These are phyloP conservation scores for Dryococelus australis DNA, from an alignment of 2,888 invertebrate species.

Conservation along the genomic window DNA sequence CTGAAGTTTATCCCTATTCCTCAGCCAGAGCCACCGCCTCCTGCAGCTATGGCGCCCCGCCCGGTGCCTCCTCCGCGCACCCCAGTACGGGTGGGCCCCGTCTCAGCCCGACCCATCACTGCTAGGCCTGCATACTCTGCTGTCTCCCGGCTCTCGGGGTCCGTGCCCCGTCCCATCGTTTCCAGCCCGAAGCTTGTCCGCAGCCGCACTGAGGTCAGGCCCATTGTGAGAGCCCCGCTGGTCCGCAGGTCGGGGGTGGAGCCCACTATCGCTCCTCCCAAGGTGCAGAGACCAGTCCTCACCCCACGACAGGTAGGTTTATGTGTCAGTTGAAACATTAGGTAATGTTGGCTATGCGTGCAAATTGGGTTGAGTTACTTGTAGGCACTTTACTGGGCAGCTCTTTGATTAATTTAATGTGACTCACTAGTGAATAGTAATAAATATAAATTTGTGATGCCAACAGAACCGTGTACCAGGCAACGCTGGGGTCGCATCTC, in stretches of 20 bases:
- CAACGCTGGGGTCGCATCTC: background rate
- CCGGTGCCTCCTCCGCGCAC: slow-evolving; percentile 32
- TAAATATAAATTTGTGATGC: background rate
- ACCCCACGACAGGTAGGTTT: slow-evolving; percentile 34
- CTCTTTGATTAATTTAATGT: too few relatives aligned
- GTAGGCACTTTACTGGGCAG: too few relatives aligned
- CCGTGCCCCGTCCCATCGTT: background rate
- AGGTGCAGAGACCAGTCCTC: slow-evolving; percentile 31
- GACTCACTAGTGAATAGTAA: too few relatives aligned
- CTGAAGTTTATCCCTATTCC: slow-evolving; percentile 40
- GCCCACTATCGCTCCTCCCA: slow-evolving; percentile 24
- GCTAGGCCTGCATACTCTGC: slow-evolving; percentile 37
- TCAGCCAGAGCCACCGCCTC: slow-evolving; percentile 23
- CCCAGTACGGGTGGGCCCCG: background rate
- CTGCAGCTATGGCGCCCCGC: background rate
- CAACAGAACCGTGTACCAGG: background rate
- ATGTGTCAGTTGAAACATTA: background rate
- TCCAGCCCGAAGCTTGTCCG: slow-evolving; percentile 37
- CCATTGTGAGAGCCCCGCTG: slow-evolving; percentile 26
- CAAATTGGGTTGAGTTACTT: too few relatives aligned
- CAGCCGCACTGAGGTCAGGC: slow-evolving; percentile 38
- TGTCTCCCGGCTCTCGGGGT: slow-evolving; percentile 31
- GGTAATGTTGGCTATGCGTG: too few relatives aligned
- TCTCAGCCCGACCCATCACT: background rate
- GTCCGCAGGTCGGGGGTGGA: slow-evolving; percentile 24